Percentiles rank a stretch among this genome's conserved stretches.
phyloP scores from a whole-genome alignment of 1,140 invertebrate genomes.

The Temnothorax longispinosus region DNA sequence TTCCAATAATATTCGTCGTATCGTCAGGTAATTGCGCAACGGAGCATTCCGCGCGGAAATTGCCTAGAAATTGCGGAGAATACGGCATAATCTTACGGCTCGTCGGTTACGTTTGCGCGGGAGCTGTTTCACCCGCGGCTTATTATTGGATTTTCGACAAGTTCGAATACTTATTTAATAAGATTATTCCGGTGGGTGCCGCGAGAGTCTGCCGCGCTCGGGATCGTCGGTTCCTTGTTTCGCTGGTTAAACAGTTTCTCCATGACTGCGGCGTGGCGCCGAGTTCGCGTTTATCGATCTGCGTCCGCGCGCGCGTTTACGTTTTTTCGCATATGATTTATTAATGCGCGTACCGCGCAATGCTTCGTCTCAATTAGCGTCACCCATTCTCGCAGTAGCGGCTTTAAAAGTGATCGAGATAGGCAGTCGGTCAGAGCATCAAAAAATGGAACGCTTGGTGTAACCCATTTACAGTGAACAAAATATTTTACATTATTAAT shows the following conservation, averaged over 20 bases:
- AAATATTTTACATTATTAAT: neutral
- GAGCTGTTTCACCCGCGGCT: conserved; percentile 31
- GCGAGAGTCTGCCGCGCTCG: neutral
- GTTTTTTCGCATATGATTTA: conserved; percentile 39
- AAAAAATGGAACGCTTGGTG: neutral
- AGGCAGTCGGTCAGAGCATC: neutral
- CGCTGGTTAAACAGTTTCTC: conserved; percentile 20
- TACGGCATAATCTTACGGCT: conserved; percentile 46
- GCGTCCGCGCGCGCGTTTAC: neutral
- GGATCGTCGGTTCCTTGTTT: neutral
- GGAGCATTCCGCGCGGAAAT: conserved; percentile 27
- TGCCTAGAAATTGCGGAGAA: conserved; percentile 43
- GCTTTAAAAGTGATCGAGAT: conserved; percentile 49
- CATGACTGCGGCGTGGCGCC: neutral
- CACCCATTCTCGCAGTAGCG: conserved; percentile 18
- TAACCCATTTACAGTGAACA: neutral
- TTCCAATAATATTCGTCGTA: neutral
- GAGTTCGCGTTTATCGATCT: conserved; percentile 34
- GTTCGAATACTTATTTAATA: conserved; percentile 49
- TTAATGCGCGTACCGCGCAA: conserved; percentile 40
- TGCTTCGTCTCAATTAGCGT: conserved; percentile 58
- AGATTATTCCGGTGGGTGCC: conserved; percentile 21
- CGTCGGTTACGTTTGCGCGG: conserved; percentile 30
- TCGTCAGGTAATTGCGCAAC: conserved; percentile 16
- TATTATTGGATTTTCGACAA: conserved; percentile 55